Percentiles rank a stretch among this genome's conserved stretches.
phyloP scores from a whole-genome alignment of 2,113 vertebrate species.

The Pyxicephalus adspersus region DNA sequence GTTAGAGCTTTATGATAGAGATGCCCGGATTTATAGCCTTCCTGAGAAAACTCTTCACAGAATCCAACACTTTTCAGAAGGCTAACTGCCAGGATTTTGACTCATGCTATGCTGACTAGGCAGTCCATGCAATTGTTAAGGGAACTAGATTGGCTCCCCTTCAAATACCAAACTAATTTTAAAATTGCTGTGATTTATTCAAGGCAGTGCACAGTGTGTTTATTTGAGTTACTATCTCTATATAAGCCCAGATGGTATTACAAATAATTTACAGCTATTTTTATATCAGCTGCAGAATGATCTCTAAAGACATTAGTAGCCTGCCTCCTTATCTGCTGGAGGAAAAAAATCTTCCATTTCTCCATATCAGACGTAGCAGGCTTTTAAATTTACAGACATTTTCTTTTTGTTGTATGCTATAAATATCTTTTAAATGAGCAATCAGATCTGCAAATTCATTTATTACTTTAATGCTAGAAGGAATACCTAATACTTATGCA shows the following conservation, averaged over 20 bases:
- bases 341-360: conserved; percentile 42
- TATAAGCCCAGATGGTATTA: conserved; percentile 56
- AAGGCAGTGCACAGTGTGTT: conserved; percentile 55
- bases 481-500: conserved; percentile 16
- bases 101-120: conserved; percentile 55
- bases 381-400: conserved; percentile 37
- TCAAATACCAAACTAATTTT: conserved; percentile 58
- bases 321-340: conserved; percentile 48
- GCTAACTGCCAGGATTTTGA: conserved; percentile 57
- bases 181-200: conserved; percentile 57
- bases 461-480: conserved; percentile 40
- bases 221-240: conserved; percentile 58
- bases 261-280: conserved; percentile 58
- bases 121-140: conserved; percentile 55
- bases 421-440: conserved; percentile 38
- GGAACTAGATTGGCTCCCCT: conserved; percentile 53
- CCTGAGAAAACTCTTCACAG: conserved; percentile 56
- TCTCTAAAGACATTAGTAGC: conserved; percentile 52
- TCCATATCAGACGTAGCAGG: conserved; percentile 22
- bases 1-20: conserved; percentile 56
- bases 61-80: conserved; percentile 53
- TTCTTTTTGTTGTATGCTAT: conserved; percentile 38
- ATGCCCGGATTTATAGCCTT: conserved; percentile 53
- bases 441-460: conserved; percentile 31
- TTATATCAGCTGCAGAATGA: conserved; percentile 56